Evolutionary conservation across 2,113 vertebrate genomes (phyloP), one percentile per base, ranked within the genome.

Genomic region (Bos javanicus): DNA sequence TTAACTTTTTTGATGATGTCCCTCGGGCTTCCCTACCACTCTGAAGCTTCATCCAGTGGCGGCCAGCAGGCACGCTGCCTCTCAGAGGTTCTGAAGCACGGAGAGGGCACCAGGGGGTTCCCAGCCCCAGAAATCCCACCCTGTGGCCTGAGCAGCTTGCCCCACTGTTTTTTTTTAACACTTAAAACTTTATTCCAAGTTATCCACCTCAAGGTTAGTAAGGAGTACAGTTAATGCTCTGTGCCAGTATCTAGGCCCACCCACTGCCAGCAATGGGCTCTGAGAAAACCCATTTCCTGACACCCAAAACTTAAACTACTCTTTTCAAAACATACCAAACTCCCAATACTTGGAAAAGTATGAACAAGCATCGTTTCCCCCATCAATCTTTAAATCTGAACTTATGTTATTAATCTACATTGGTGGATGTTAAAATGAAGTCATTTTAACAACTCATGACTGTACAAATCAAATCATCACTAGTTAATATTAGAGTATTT

Each of bases 141-240:
- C 28, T 2, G 0, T 16, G 46, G 21, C 33, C 46, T 26, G 12
- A 60, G 46, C 17, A 21, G 17, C 74, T 5, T 46, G 39, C 67
- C 19, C n/a, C 67, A 59, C 10, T 10, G 0, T 5, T 59, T 59
- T 59, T 57, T 12, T 26, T 10, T 26, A 59, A 39, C 67, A 13
- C 23, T 12, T 90, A 98, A 98, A 98, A 98, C 97, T 99, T 99
- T 99, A 99, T 99, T 99, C 97, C 98, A 98, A 98, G 97, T 97
- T 97, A 98, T 98, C 98, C 94, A 92, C 97, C 98, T 98, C 97
- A 98, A 92, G 57, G 48, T 96, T 78, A 6, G 10, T 92, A 94
- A 98, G 90, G 95, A 95, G 74, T 93, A 87, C 95, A 95, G 88
- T 96, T 98, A 98, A 98, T 92, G 85, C 19, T 93, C 48, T 94